Evolutionary conservation across 2,113 vertebrate genomes (phyloP).

Genomic region (Psilopsiagon aymara): DNA sequence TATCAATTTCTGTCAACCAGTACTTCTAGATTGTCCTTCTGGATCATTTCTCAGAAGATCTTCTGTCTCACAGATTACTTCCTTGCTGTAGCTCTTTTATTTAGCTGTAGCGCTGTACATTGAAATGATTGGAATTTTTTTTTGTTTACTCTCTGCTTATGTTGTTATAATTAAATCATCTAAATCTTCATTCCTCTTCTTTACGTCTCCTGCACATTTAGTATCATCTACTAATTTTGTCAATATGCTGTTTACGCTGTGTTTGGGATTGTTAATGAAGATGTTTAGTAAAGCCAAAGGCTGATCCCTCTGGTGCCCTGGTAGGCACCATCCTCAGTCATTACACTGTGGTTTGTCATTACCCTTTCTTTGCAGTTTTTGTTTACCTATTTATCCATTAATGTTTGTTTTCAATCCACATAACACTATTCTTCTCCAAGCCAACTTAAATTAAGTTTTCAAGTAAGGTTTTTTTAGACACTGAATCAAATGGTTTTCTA

Average conservation of each 20-base stretch:
- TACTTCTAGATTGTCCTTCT: not conserved
- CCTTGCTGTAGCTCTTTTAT: not conserved
- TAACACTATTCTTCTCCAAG: not conserved
- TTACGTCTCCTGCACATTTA: not conserved
- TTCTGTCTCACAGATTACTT: not conserved
- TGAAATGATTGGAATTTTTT: not conserved
- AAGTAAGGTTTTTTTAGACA: conserved; percentile 18
- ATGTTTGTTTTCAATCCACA: conserved; percentile 26
- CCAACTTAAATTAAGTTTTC: conserved; percentile 23
- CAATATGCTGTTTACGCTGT: not conserved
- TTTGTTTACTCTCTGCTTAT: not conserved
- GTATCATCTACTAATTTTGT: not conserved
- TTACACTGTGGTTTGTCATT: not conserved
- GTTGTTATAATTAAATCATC: not conserved
- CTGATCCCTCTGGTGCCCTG: not conserved
- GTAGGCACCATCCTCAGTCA: not conserved
- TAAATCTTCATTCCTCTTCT: not conserved
- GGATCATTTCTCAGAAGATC: not conserved
- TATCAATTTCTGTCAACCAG: not conserved
- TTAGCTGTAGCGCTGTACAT: not conserved
- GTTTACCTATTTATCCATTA: conserved; percentile 27
- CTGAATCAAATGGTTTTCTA: conserved; percentile 10
- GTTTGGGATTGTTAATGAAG: conserved; percentile 7
- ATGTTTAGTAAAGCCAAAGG: not conserved
- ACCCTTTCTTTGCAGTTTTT: not conserved